These are phyloP conservation scores for Drepana falcataria DNA, from an alignment of 2,888 invertebrate species.

Conservation along the genomic window DNA sequence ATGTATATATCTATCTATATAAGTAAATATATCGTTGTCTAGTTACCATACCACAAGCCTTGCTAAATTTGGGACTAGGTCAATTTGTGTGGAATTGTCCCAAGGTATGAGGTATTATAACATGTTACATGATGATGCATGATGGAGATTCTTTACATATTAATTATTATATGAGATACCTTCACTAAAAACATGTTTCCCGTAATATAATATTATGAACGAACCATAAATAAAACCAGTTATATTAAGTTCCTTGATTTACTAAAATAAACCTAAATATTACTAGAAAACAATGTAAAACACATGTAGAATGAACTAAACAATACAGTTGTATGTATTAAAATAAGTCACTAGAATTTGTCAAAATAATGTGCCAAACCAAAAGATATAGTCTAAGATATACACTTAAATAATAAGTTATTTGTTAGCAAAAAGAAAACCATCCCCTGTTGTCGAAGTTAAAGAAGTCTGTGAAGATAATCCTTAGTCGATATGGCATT, in stretches of 20 bases:
- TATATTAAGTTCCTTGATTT: not conserved
- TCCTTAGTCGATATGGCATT: slow-evolving; percentile 63
- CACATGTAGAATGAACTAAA: not conserved
- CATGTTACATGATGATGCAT: too few species aligned
- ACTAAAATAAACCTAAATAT: slow-evolving; percentile 3
- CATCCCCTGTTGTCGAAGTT: slow-evolving; percentile 65
- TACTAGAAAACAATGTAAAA: slow-evolving; percentile 1
- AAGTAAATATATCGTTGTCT: too few species aligned
- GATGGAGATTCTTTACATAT: too few species aligned
- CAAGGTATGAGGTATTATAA: too few species aligned
- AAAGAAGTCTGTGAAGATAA: slow-evolving; percentile 67
- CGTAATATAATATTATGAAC: too few species aligned
- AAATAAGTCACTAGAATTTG: not conserved
- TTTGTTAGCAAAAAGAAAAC: slow-evolving; percentile 66
- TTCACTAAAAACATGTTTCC: too few species aligned
- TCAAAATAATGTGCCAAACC: not conserved
- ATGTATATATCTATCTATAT: too few species aligned
- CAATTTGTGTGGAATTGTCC: too few species aligned
- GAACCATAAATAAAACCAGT: too few species aligned
- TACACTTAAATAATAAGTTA: slow-evolving; percentile 2
- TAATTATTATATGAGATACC: too few species aligned
- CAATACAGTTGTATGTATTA: not conserved
- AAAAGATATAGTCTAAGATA: not conserved
- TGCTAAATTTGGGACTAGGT: too few species aligned
- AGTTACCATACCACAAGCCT: too few species aligned